These are phyloP conservation scores for Ambastaia sidthimunki DNA, from an alignment of 2,797 vertebrate species.

Conservation along the genomic window DNA sequence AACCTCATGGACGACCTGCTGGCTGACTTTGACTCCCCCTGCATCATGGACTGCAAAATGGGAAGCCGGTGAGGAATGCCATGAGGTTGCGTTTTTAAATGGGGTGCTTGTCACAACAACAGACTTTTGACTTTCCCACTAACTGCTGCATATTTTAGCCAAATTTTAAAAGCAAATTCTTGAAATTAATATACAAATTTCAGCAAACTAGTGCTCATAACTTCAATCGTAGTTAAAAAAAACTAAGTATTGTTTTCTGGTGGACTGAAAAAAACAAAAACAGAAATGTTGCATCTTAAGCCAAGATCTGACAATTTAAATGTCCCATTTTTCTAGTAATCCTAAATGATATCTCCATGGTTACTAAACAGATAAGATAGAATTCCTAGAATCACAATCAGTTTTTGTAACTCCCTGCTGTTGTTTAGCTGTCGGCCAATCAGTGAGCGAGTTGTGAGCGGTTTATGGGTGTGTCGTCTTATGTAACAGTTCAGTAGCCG, in stretches of 20 bases:
- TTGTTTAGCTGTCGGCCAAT: not conserved
- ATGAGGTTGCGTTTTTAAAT: not conserved
- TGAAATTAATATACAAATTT: too few species aligned
- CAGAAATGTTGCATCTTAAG: too few species aligned
- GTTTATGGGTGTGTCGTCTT: not conserved
- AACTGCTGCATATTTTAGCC: too few species aligned
- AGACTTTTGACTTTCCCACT: not conserved
- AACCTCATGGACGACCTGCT: constrained; percentile 89
- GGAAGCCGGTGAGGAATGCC: constrained; percentile 78
- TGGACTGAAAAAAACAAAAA: too few species aligned
- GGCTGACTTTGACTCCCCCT: constrained; percentile 80
- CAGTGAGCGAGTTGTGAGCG: not conserved
- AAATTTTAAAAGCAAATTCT: too few species aligned
- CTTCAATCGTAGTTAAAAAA: too few species aligned
- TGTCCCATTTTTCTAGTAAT: too few species aligned
- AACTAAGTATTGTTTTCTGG: too few species aligned
- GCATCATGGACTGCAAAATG: constrained; percentile 93
- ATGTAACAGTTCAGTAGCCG: not conserved
- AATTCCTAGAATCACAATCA: not conserved
- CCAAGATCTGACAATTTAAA: too few species aligned
- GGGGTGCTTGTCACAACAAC: not conserved
- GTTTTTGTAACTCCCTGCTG: not conserved
- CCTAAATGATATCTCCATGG: not conserved
- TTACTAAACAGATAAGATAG: not conserved
- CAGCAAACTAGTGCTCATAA: too few species aligned